Evolutionary conservation across 2,888 invertebrate species (phyloP), one percentile per base, ranked within the genome.

Genomic region (Bugulina stolonifera): DNA sequence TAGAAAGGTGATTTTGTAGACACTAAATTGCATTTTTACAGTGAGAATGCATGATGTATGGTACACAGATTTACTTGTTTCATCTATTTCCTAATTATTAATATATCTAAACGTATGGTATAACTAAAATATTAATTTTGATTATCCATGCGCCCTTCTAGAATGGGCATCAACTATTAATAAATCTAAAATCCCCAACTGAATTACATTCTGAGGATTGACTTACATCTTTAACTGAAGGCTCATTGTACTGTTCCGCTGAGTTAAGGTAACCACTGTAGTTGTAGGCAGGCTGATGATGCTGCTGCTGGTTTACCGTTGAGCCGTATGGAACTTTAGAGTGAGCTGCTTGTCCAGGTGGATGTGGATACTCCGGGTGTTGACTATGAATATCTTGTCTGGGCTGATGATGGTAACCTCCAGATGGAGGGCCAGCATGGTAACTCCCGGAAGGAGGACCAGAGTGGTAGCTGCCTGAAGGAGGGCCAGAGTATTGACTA

Each of bases 221-320:
- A 43, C 43, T 43, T 43, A 43, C 43, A 43, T 43, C 43, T 43
- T 43, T 43, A 43, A 10, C 10, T 43, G 43, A 43, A 18, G 18
- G 18, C 10, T 43, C 43, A 18, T 43, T 43, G 43, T 43, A 43
- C 18, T 43, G 43, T 18, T 43, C 64, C n/a, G 32, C 14, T 14
- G 64, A n/a, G 64, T 64, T 32, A 10, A 64, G 27, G 34, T 64
- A 64, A 32, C 64, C 64, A 34, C 64, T 64, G 64, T 64, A 64
- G 34, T 64, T 32, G 32, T 64, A 64, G 2, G n/a, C 64, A 27
- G 64, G 64, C 32, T 64, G 64, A 5, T 22, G 64, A 10, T 25
- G 5, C 14, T 29, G 27, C 64, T 25, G 25, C 32, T 64, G 25
- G 43, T 43, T 10, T 18, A 10, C 10, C n/a, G n/a, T n/a, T n/a